Base-by-base conservation (phyloP, 2,113 vertebrate genomes). In the Mormoops blainvillei region DNA sequence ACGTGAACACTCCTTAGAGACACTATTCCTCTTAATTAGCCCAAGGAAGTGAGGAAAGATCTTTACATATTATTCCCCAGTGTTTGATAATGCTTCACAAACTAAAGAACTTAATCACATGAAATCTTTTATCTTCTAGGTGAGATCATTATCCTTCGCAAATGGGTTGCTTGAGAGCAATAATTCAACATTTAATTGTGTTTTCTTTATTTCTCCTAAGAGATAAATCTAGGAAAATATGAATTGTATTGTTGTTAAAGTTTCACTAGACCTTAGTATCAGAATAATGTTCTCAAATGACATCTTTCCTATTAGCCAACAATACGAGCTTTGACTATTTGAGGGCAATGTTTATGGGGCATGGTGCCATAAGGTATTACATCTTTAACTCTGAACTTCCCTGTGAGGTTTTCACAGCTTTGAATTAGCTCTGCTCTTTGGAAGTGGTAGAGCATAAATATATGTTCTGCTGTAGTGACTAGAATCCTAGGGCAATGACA, bases 81-180 rank as follows among this genome's bases (percentile, higher is more conserved):
- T 94, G 92, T 82, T 94, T 95, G 91, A 88, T 90, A 94, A 76
- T 45, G 54, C 18, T 95, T 91, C 56, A 38, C 48, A 56, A 20
- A 74, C 58, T 87, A 16, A 88, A 97, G 92, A 93, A 83, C 45
- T 73, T 95, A 91, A 96, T 96, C 81, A 65, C 52, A 76, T 52
- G 67, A 93, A 96, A 96, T 96, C 67, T 95, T 97, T 97, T 94
- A 93, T 93, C 94, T 96, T 96, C 73, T 95, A 91, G 90, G 87
- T 96, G 65, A 97, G 92, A 96, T 86, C 90, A 96, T 98, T 98
- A 97, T 96, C 96, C 91, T 98, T 97, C 93, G 96, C 88, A 96
- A 97, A 97, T 91, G 50, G 54, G 61, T 89, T 95, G 77, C 88
- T 93, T 0, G 85, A 92, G 96, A 96, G 73, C 86, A 91, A 65